Evolutionary conservation across 2,888 invertebrate genomes (phyloP).

Genomic region (Mimas tiliae): DNA sequence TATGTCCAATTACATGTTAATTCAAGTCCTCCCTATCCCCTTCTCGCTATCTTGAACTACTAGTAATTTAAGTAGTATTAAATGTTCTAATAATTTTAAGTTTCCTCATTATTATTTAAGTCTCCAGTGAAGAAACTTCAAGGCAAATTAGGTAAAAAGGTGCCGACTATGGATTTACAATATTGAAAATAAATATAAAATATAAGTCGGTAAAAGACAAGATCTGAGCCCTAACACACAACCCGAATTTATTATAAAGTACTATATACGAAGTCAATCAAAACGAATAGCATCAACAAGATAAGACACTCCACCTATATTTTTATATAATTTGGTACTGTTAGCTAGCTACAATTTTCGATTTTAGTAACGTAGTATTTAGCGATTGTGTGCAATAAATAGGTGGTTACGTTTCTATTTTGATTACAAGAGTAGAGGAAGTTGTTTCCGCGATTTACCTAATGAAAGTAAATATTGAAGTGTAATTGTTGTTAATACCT

Average conservation of each 20-base stretch:
- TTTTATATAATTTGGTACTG: neutral
- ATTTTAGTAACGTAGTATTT: neutral
- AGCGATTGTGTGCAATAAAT: conserved; percentile 22
- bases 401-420: conserved; percentile 22
- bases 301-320: neutral
- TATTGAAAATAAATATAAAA: neutral
- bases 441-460: conserved; percentile 12
- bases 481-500: neutral
- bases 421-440: conserved; percentile 29
- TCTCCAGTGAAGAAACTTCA: neutral
- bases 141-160: conserved; percentile 3
- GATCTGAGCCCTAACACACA: too few relatives aligned
- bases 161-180: conserved; percentile 8
- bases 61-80: neutral
- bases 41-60: too few relatives aligned
- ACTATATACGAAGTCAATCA: too few relatives aligned
- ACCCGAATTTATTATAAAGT: too few relatives aligned
- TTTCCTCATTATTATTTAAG: neutral
- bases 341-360: neutral
- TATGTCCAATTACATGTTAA: too few relatives aligned
- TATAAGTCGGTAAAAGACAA: neutral
- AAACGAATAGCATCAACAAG: neutral
- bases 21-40: too few relatives aligned
- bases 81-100: neutral
- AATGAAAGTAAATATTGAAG: conserved; percentile 22